Base-by-base conservation (phyloP, 1,140 invertebrate species). In the Eurosta solidaginis region DNA sequence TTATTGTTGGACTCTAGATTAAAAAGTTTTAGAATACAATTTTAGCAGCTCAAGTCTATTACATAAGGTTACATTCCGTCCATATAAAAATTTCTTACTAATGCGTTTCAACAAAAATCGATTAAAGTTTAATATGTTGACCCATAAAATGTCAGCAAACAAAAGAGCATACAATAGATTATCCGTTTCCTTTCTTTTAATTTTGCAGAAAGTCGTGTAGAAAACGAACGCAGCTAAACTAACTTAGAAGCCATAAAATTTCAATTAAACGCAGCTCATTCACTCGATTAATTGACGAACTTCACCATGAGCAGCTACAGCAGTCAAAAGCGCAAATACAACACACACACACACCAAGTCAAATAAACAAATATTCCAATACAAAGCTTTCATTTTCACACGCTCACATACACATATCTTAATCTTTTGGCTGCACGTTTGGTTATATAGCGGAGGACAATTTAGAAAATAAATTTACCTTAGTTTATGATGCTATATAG, bases 241-340 rank as follows among this genome's bases (percentile, higher is more conserved):
- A 40, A 40, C n/a, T 9, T 6, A 29, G 59, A 33, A 68, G 22
- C 59, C 59, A 68, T 68, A 68, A 68, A 68, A 68, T 68, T 68
- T 68, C 59, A 68, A 68, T 68, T 68, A 68, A 68, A 68, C 59
- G 36, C 36, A 68, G 59, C 59, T 68, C 59, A 68, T 68, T 68
- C 59, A 68, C 59, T 68, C 59, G 59, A 68, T 68, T 68, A 68
- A 68, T 68, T 68, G 59, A 68, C 59, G 33, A 68, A 68, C 59
- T 68, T 68, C 59, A 17, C 33, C 59, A 40, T 2, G 59, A 59
- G 54, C 22, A 29, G 29, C 54, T 63, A 2, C 54, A 36, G 10
- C 54, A 63, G 54, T 68, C 59, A 68, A 68, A 68, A 68, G 59
- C 33, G 33, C 59, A 68, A 68, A 68, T 27, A 68, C 36, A 33